Evolutionary conservation across 2,888 invertebrate species (phyloP).

Genomic region (Tortrix viridana): DNA sequence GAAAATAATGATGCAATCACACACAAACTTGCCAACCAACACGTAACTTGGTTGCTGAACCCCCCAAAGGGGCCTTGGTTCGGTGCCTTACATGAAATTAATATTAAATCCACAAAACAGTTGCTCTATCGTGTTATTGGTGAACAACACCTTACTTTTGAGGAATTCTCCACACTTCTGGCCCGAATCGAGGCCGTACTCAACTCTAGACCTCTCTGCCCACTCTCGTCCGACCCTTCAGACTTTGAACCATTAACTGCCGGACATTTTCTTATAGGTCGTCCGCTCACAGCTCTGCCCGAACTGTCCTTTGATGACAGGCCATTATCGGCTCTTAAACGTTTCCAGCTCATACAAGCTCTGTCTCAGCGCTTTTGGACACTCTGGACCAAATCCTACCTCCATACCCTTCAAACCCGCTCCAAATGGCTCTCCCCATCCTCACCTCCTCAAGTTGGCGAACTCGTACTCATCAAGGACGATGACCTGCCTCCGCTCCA

Average conservation of each 20-base stretch:
- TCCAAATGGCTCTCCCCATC: conserved; percentile 4
- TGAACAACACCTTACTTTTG: neutral
- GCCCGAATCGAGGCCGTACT: neutral
- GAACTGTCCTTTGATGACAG: neutral
- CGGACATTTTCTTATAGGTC: neutral
- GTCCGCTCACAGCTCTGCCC: neutral
- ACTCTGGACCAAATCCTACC: neutral
- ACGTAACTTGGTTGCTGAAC: conserved; percentile 3
- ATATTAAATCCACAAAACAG: neutral
- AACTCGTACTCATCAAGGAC: conserved; percentile 6
- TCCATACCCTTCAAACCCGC: conserved; percentile 7
- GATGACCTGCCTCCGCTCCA: neutral
- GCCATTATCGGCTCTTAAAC: neutral
- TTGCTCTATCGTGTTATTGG: neutral
- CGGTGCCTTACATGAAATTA: neutral
- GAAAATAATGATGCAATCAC: neutral
- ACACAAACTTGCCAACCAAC: conserved; percentile 11
- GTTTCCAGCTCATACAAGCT: conserved; percentile 4
- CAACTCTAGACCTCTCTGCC: neutral
- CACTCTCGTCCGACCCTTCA: neutral
- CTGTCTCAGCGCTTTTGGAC: conserved; percentile 2
- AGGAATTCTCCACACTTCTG: neutral
- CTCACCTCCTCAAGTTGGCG: conserved; percentile 1
- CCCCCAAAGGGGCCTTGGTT: neutral
- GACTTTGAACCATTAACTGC: neutral